Base-by-base conservation (phyloP, 2,113 vertebrate species). In the Piaya cayana region DNA sequence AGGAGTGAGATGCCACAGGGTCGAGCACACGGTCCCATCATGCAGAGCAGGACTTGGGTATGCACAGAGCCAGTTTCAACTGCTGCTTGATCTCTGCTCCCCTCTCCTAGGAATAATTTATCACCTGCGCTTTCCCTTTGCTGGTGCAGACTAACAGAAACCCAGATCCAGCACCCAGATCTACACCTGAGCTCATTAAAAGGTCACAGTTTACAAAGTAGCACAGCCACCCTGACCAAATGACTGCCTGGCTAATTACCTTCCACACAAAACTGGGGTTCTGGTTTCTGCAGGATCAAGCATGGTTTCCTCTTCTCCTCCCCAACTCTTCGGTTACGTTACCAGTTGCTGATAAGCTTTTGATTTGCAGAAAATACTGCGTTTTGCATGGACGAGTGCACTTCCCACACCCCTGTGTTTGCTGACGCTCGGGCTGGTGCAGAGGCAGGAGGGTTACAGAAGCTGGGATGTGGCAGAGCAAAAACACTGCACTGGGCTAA, bases 21-120 rank as follows among this genome's bases (percentile, higher is more conserved):
- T 29, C 5, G 1, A 71, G 52, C 1, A 2, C 8, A 8, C 0
- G 15, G 45, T 68, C 19, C 34, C 0, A 0, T 43, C 0, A 0
- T 37, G 39, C 2, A 12, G 27, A 37, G 67, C 2, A 1, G 32
- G 47, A 37, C 32, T 68, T 56, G 39, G 49, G 67, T 8, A 2
- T 18, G 14, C 59, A 80, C 53, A 13, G 72, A 72, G 29, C n/a
- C 1, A 0, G 2, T 74, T 88, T 58, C 5, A 3, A 55, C 1
- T 5, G 13, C 49, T 52, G 49, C 37, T 71, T 85, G 32, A 59
- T 14, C 77, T 23, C 58, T 80, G 26, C 21, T 77, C 45, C 45
- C 15, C 23, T 70, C 63, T 90, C 45, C 64, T 45, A 42, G 23
- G 10, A 26, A 29, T 34, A 82, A 75, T 69, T 78, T 78, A 55